Evolutionary conservation across 2,888 invertebrate species (phyloP), one percentile per base, ranked within the genome.

Genomic region (Agriopis marginaria): DNA sequence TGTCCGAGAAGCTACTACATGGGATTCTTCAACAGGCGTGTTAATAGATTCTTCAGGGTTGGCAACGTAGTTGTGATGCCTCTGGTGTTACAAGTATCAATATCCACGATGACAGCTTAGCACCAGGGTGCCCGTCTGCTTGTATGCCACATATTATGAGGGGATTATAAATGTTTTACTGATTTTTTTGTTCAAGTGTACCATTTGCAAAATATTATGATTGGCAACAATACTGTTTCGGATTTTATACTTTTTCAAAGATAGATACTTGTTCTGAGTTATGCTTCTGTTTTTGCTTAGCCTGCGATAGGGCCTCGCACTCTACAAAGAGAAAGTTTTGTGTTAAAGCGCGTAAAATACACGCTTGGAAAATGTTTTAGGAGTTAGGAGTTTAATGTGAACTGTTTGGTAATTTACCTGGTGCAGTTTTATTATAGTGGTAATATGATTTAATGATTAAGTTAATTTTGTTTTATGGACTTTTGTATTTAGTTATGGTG

Each of bases 311-410:
- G 50, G 59, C 63, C 49, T 65, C 69, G 23, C 61, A 65, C 63
- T 70, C 63, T 66, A 66, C 66, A 70, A 63, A 66, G 70, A 39
- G 66, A 70, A 70, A 66, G 66, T 70, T 70, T 70, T 66, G 58
- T 54, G 62, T 70, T 56, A 62, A 63, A 70, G 62, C 70, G 59
- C 70, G 66, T 70, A 70, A 70, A 70, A 69, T 69, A 69, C 62
- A 66, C 66, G 70, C 62, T 66, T 49, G 58, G 58, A 63, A 66
- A 62, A 44, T 50, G 59, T 60, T 64, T 68, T 53, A 47, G 53
- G 62, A 63, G 68, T 64, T 68, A 61, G 47, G 58, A 58, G 51
- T 62, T 69, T 69, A 56, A 61, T 65, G 51, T 50, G 51, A 61
- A 65, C 69, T 59, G 65, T 56, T 68, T 51, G 50, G 59, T 47